Evolutionary conservation across 2,113 vertebrate species (phyloP).

Genomic region (Miniopterus natalensis): DNA sequence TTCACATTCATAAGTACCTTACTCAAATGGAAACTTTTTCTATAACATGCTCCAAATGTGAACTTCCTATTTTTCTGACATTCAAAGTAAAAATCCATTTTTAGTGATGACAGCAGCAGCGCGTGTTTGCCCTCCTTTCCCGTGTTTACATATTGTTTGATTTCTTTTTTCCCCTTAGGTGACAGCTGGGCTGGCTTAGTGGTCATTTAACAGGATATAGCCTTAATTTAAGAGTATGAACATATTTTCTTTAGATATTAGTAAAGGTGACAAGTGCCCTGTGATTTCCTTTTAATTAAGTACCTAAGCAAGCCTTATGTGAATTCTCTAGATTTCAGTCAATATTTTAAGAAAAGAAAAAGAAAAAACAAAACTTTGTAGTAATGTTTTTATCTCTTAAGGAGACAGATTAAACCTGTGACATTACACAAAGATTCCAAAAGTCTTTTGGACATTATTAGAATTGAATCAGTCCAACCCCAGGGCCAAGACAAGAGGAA

Average conservation of each 20-base stretch:
- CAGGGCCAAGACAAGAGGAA: constrained; percentile 74
- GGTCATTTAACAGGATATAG: not conserved
- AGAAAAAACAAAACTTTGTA: not conserved
- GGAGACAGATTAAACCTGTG: not conserved
- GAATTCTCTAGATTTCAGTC: not conserved
- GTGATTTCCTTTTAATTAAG: not conserved
- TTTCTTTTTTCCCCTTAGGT: not conserved
- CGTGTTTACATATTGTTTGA: not conserved
- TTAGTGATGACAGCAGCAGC: not conserved
- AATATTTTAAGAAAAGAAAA: not conserved
- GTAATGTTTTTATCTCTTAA: not conserved
- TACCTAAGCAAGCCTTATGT: not conserved
- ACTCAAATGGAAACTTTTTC: not conserved
- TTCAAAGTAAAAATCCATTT: not conserved
- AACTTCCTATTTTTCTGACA: not conserved
- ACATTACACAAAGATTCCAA: not conserved
- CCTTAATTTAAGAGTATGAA: not conserved
- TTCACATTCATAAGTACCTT: not conserved
- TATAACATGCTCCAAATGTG: not conserved
- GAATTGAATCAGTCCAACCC: constrained; percentile 65
- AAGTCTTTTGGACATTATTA: not conserved
- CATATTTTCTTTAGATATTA: not conserved
- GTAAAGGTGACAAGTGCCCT: not conserved
- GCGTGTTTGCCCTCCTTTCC: not conserved
- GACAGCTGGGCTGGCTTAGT: not conserved